These are phyloP conservation scores for Scaptomyza polygonia DNA, from an alignment of 2,888 invertebrate genomes.

Conservation along the genomic window DNA sequence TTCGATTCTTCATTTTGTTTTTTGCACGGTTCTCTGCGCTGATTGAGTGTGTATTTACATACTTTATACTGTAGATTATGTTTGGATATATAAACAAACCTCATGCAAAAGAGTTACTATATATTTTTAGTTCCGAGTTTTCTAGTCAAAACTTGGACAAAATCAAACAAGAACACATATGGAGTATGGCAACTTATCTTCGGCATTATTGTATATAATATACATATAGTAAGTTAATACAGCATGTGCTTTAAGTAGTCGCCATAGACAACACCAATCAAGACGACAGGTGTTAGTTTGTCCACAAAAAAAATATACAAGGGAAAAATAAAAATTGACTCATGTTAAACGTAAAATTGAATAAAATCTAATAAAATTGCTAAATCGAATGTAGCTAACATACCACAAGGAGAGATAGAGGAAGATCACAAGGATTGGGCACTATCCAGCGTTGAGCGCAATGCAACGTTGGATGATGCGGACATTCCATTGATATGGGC, in stretches of 20 bases:
- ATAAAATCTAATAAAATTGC: conserved; percentile 50
- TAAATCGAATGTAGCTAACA: conserved; percentile 55
- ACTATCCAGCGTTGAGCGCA: conserved; percentile 72
- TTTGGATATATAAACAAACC: conserved; percentile 49
- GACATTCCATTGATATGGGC: conserved; percentile 64
- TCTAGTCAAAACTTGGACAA: conserved; percentile 51
- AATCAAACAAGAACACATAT: conserved; percentile 51
- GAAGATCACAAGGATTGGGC: conserved; percentile 62
- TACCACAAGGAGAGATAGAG: conserved; percentile 64
- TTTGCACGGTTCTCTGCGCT: conserved; percentile 36
- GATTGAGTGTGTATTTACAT: conserved; percentile 12
- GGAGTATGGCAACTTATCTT: conserved; percentile 48
- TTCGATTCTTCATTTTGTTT: conserved; percentile 18
- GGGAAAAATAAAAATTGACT: conserved; percentile 26
- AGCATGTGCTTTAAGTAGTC: conserved; percentile 31
- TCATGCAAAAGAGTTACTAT: conserved; percentile 59
- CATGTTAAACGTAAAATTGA: conserved; percentile 44
- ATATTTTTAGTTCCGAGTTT: conserved; percentile 35
- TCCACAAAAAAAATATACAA: not conserved
- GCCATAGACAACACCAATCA: conserved; percentile 44
- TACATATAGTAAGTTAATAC: conserved; percentile 18
- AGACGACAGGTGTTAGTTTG: conserved; percentile 42
- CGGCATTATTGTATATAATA: conserved; percentile 36
- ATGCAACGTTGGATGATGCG: conserved; percentile 69
- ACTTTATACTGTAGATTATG: conserved; percentile 14